phyloP scores from a whole-genome alignment of 2,113 vertebrate species.

The cattle (Bos taurus) region ARS-UCD2.0 NC_037335.1:36903001-36903500 shows the following conservation, averaged over 20 bases:
- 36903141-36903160: background rate
- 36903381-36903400: constrained; percentile 45
- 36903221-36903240: background rate
- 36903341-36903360: constrained; percentile 39
- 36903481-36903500: constrained; percentile 65
- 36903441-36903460: constrained; percentile 39
- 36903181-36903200: background rate
- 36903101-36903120: background rate
- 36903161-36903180: background rate
- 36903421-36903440: constrained; percentile 47
- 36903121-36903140: background rate
- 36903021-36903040: background rate
- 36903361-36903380: background rate
- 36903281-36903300: constrained; percentile 48
- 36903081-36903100: background rate
- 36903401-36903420: constrained; percentile 37
- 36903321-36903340: background rate
- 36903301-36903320: constrained; percentile 33
- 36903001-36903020: background rate
- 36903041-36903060: background rate
- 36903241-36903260: constrained; percentile 18
- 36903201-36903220: background rate
- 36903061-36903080: background rate
- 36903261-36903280: background rate
- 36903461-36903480: constrained; percentile 65